Evolutionary conservation across 2,888 invertebrate genomes (phyloP), one percentile per base, ranked within the genome.

Genomic region (Coenonympha arcania): DNA sequence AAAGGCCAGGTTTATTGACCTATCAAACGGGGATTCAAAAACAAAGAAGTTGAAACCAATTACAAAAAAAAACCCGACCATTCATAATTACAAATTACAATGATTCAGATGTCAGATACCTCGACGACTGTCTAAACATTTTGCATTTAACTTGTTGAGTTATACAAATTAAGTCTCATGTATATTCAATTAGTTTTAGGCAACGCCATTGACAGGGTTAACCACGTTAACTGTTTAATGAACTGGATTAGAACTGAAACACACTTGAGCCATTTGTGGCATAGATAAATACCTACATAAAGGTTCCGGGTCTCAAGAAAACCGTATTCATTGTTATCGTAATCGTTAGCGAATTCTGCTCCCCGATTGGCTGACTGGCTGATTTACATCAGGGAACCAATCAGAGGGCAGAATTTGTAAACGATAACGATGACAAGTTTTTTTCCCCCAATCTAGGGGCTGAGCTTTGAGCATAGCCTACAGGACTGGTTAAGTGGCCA

Each of bases 161-260:
- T 33, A 34, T 44, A 50, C 33, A 26, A 24, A 50, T 39, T 39
- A 39, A 30, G 37, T 13, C 31, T 44, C 39, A 50, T 50, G 36
- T 36, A 52, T 48, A 48, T 43, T 40, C 31, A 43, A 48, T 52
- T 13, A 22, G 42, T 20, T 24, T 52, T 52, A 33, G 40, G 40
- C 34, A 44, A 52, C 43, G 39, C 31, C 19, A 24, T 33, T 39
- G 30, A 47, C 43, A 47, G 41, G 42, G 46, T 46, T 40, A n/a
- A n/a, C n/a, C n/a, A n/a, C n/a, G n/a, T n/a, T n/a, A 22, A 40
- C 31, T 52, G 44, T 30, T 30, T 43, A 40, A 31, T 26, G 37
- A 48, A 48, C 43, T 20, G 28, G 26, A 52, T 48, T 30, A 48
- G 43, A 28, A 43, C 40, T 24, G 15, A 13, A 24, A 13, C 20